Base-by-base conservation (phyloP, 1,140 invertebrate genomes). In the Goniozus legneri region DNA sequence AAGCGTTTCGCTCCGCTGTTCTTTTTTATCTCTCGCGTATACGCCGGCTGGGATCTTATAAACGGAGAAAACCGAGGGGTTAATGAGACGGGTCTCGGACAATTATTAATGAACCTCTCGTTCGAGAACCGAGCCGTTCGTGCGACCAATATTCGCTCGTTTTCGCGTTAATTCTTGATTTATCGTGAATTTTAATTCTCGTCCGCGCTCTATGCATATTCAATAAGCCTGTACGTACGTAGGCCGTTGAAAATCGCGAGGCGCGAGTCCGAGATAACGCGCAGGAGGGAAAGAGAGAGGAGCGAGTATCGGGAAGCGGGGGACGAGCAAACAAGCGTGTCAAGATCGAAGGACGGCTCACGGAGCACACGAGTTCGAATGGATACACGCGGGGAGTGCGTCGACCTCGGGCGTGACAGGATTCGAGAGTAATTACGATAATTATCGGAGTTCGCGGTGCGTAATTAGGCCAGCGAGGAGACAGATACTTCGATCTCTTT, bases 401-500 rank as follows among this genome's bases (percentile, higher is more conserved):
- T 53, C 58, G 56, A 62, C n/a, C 63, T 62, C 56, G 59, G 54
- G 50, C 50, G 56, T 58, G 59, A 60, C 56, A 49, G 49, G 33
- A 32, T 34, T 41, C 33, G 18, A 27, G 34, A 55, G 62, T 62
- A 69, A 72, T 72, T 72, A 71, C 69, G 55, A 72, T 72, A 72
- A 72, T 72, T 71, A 69, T 65, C 62, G 68, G 63, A 64, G 64
- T 64, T 58, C 54, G 54, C 44, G 56, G 59, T 44, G 50, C 52
- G 59, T 50, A 65, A 65, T 65, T 59, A 54, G 58, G 56, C 58
- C 61, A 60, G 38, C 54, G 48, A 46, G 56, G 50, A 54, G 59
- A 49, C 49, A 51, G 55, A 59, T 13, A 6, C n/a, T 35, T 43
- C 12, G 8, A 14, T 37, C 20, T 37, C 16, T 15, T 33, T 32